Conservation (phyloP, 2,888 invertebrate species). For the Lycaena phlaeas region DNA sequence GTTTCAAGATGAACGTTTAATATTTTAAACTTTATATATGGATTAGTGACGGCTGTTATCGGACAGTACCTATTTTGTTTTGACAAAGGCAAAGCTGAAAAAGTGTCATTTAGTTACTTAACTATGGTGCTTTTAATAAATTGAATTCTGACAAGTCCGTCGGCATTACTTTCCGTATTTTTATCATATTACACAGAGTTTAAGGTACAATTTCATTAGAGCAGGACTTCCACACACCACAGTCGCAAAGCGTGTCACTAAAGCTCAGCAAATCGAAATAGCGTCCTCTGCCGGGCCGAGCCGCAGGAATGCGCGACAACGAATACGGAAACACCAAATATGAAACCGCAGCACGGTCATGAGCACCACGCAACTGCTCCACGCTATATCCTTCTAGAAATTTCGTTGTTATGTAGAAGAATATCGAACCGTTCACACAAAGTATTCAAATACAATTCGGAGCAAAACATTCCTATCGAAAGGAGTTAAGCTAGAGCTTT, state of each 20-base stretch:
- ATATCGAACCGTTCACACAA: conserved; percentile 2
- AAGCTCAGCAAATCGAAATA: conserved; percentile 43
- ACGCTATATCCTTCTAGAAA: conserved; percentile 17
- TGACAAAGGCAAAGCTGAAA: conserved; percentile 9
- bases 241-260: conserved; percentile 30
- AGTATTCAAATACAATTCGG: conserved; percentile 3
- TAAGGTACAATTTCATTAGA: conserved; percentile 2
- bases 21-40: neutral
- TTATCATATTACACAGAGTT: neutral
- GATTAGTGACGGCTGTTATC: neutral
- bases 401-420: neutral
- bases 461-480: neutral
- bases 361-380: conserved; percentile 23
- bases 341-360: conserved; percentile 27
- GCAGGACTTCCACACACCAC: conserved; percentile 13
- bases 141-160: conserved; percentile 6
- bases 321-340: conserved; percentile 23
- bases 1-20: neutral
- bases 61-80: neutral
- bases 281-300: conserved; percentile 24
- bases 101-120: conserved; percentile 8
- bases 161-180: neutral
- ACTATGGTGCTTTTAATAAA: conserved; percentile 14
- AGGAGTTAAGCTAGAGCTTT: conserved; percentile 6
- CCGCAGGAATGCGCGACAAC: conserved; percentile 24